These are phyloP conservation scores for Pseudoatta argentina DNA, from an alignment of 1,140 invertebrate genomes.

Conservation along the genomic window DNA sequence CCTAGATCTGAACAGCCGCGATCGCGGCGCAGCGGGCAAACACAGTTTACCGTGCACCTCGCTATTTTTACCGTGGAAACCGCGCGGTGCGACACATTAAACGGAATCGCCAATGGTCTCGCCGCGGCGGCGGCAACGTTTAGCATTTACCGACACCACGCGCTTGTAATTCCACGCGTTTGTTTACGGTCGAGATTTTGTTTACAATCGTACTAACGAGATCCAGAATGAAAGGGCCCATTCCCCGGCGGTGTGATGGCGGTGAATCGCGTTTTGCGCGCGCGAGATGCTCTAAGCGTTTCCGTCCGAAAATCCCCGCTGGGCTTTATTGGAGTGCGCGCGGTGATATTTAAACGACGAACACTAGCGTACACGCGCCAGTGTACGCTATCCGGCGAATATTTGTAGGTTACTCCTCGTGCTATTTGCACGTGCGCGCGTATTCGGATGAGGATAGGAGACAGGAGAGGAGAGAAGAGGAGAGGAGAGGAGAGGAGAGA, in stretches of 20 bases:
- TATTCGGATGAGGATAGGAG: neutral
- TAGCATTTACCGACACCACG: slow-evolving; percentile 55
- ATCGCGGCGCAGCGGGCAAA: slow-evolving; percentile 42
- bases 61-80: slow-evolving; percentile 46
- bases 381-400: slow-evolving; percentile 35
- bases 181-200: slow-evolving; percentile 64
- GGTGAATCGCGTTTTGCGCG: slow-evolving; percentile 55
- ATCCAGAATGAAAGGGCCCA: slow-evolving; percentile 60
- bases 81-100: slow-evolving; percentile 55
- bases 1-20: slow-evolving; percentile 44
- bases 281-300: slow-evolving; percentile 53
- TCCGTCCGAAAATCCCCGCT: slow-evolving; percentile 59
- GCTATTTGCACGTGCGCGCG: slow-evolving; percentile 49
- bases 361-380: slow-evolving; percentile 25
- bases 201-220: slow-evolving; percentile 64
- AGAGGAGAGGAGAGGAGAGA: neutral
- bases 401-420: slow-evolving; percentile 55
- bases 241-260: slow-evolving; percentile 25
- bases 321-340: slow-evolving; percentile 54
- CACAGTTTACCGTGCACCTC: slow-evolving; percentile 44
- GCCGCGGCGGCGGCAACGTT: slow-evolving; percentile 35
- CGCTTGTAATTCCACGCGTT: slow-evolving; percentile 58
- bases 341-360: slow-evolving; percentile 61
- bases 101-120: slow-evolving; percentile 57
- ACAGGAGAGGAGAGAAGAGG: no score